Base-by-base conservation (phyloP, 2,113 vertebrate species). In the Serilophus lunatus region DNA sequence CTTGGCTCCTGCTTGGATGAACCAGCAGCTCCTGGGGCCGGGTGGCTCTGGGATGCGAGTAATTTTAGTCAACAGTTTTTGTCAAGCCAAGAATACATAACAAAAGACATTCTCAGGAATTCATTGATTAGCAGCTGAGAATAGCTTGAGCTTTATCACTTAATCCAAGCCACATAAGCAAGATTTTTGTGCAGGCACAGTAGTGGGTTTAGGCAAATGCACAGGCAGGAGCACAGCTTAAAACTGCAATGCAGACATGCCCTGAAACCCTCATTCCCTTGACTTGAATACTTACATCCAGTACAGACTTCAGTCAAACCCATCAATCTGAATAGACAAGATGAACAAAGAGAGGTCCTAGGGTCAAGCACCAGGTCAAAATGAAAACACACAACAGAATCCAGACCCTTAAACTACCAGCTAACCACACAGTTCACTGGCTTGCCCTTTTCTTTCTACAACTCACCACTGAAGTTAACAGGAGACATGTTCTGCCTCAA, bases 91-190 rank as follows among this genome's bases (percentile, higher is more conserved):
- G 81, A 86, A 75, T 54, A 83, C 40, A 45, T 71, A 91, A 95
- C 49, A 96, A 96, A 95, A 94, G 53, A 12, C 66, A 59, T 63
- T 85, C 65, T 90, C 50, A 69, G 79, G 82, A 94, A 94, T 90
- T 54, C 66, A 69, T 63, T 82, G 57, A 79, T 88, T 72, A 95
- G 57, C 88, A 93, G 29, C 57, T 86, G 79, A 36, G 70, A 87
- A 88, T 65, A 86, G 66, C 2, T 85, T 60, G 61, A 76, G 54
- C 26, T 90, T 96, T 90, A 95, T 80, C 82, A 57, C 63, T 82
- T 96, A 82, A 91, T 91, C 79, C 75, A 68, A 86, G 50, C 45
- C 81, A 82, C 45, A 53, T 71, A 90, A 88, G 22, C 40, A 76
- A 88, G 82, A 65, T 53, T 90, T 92, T 69, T 95, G 53, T 75